Base-by-base conservation (phyloP, 2,113 vertebrate species). In the Clupea harengus region DNA sequence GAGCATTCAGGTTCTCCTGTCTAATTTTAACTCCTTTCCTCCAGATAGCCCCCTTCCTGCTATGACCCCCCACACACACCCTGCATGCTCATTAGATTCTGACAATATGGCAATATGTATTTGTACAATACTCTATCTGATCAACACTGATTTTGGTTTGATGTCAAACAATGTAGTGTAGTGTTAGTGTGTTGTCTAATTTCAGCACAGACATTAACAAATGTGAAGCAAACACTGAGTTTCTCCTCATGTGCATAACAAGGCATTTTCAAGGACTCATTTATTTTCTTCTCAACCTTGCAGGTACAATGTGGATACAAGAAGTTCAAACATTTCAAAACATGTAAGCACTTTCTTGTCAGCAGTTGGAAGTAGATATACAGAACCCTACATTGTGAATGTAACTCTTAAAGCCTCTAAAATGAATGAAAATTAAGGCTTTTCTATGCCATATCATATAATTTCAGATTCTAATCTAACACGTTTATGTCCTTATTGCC, bases 271-370 rank as follows among this genome's bases (percentile, higher is more conserved):
- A 72, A 72, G 25, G 15, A 78, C 72, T 44, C 4, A 78, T 72
- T 39, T 78, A 45, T 17, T 57, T 72, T 81, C 84, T 88, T 85
- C 89, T 7, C 86, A 91, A 45, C 85, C 86, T 87, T 92, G 52
- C 91, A 98, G 97, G 92, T 98, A 97, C 93, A 97, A 97, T 15
- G 95, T 97, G 81, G 96, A 98, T 81, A 97, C 96, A 52, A 96
- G 95, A 93, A 96, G 94, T 94, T 95, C 94, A 92, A 97, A 96
- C 80, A 87, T 96, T 84, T 96, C 97, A 78, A 98, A 98, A 93
- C 96, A 96, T 88, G 97, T 97, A 93, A 97, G 45, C 39, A 45
- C 85, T 87, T 82, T 1, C 45, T 83, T 72, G 32, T 60, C 54
- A 22, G 54, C 20, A 22, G 54, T 6, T 82, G 83, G 44, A 60